Evolutionary conservation across 2,797 vertebrate genomes (phyloP).

Genomic region (Limnodromus scolopaceus): DNA sequence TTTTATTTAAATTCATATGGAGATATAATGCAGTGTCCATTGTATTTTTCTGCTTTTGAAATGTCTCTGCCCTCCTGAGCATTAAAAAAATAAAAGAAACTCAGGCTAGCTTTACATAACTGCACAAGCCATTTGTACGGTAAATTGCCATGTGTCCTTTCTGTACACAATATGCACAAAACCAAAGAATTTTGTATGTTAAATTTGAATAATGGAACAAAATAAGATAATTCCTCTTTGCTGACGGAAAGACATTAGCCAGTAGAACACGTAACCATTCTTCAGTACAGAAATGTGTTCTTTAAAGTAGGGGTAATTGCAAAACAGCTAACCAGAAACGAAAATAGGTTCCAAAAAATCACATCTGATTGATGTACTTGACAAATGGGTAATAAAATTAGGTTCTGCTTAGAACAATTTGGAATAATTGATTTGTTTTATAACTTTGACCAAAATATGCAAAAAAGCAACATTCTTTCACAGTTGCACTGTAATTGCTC

Average conservation of each 20-base stretch:
- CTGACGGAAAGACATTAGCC: constrained; percentile 31
- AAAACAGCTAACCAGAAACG: constrained; percentile 46
- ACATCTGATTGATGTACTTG: constrained; percentile 49
- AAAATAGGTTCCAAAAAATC: not conserved
- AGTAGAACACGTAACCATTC: not conserved
- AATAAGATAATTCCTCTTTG: constrained; percentile 44
- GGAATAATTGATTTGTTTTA: constrained; percentile 45
- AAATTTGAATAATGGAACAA: constrained; percentile 52
- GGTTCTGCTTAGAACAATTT: constrained; percentile 33
- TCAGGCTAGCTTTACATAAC: not conserved
- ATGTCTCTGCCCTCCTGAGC: not conserved
- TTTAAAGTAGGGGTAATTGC: constrained; percentile 26
- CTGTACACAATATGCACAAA: not conserved
- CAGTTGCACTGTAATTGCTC: not conserved
- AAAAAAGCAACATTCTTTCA: not conserved
- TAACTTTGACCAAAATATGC: not conserved
- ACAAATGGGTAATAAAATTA: constrained; percentile 54
- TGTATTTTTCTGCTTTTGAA: not conserved
- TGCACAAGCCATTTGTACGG: not conserved
- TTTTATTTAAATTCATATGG: not conserved
- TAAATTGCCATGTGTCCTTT: not conserved
- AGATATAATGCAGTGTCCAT: not conserved
- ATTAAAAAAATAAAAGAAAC: not conserved
- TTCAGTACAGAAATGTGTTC: constrained; percentile 14
- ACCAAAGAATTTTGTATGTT: not conserved